A percentile compares a stretch with the other conserved stretches of the same genome.
These are phyloP conservation scores for Acrocephalus arundinaceus DNA, from an alignment of 2,113 vertebrate species.

Conservation along the genomic window DNA sequence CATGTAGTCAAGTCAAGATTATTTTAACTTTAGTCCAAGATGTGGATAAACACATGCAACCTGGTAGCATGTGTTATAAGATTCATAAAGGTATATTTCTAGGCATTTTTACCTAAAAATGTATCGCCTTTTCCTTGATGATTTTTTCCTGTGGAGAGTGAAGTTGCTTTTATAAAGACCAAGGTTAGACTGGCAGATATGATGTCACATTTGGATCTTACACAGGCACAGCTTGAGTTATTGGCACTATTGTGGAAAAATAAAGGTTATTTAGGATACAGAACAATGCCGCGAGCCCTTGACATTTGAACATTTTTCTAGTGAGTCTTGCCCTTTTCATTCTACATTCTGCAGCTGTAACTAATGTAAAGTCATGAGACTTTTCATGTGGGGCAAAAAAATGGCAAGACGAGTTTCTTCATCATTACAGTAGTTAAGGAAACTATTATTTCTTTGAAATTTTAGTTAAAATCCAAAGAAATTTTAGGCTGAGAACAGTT, in stretches of 20 bases:
- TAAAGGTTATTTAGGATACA: slow-evolving; percentile 45
- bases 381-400: background rate
- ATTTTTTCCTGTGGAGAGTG: background rate
- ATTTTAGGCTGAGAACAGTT: background rate
- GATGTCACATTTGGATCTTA: slow-evolving; percentile 30
- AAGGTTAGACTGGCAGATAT: slow-evolving; percentile 3
- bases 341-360: background rate
- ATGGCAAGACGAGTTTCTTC: background rate
- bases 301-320: slow-evolving; percentile 45
- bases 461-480: background rate
- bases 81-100: background rate
- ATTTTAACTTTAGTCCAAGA: background rate
- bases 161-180: slow-evolving; percentile 6
- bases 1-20: background rate
- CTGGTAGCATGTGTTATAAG: background rate
- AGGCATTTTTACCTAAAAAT: background rate
- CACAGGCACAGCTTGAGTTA: slow-evolving; percentile 37
- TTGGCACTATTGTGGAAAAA: slow-evolving; percentile 13
- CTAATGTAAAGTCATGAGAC: background rate
- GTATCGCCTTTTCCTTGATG: background rate
- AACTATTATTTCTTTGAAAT: background rate
- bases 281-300: background rate
- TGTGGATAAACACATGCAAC: background rate
- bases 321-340: slow-evolving; percentile 52
- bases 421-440: background rate